phyloP scores from a whole-genome alignment of 2,113 vertebrate genomes.

The Cinclus mexicanus region DNA sequence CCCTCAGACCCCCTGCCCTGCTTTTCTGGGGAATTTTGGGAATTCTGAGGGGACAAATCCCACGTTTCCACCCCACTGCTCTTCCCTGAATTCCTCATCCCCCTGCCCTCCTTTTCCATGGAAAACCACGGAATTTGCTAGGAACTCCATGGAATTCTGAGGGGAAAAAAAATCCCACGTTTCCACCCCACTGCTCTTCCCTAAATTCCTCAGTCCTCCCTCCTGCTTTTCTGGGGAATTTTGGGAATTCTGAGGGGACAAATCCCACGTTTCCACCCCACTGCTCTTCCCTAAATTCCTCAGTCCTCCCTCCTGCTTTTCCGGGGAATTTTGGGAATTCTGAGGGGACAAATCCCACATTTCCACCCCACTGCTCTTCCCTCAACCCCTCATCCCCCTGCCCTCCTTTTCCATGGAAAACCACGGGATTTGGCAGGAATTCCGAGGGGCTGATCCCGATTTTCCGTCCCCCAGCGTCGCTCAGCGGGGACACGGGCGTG shows the following conservation, averaged over 20 bases:
- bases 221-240: not conserved
- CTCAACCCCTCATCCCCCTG: not conserved
- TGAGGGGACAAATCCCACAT: too few species aligned
- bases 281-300: not conserved
- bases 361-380: not conserved
- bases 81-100: not conserved
- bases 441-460: fast-evolving
- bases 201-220: fast-evolving
- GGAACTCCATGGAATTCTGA: not conserved
- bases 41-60: too few species aligned
- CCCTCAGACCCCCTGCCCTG: not conserved
- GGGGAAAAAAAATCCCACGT: not conserved
- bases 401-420: fast-evolving
- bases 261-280: not conserved
- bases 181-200: not conserved
- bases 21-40: not conserved
- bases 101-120: not conserved
- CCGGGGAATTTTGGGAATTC: not conserved
- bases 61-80: too few species aligned
- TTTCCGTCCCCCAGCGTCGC: conserved; percentile 62
- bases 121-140: too few species aligned
- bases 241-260: not conserved
- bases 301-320: too few species aligned
- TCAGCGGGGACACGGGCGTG: conserved; percentile 88
- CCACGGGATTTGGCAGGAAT: too few species aligned